Evolutionary conservation across 2,113 vertebrate species (phyloP).

Genomic region (Camelus dromedarius): DNA sequence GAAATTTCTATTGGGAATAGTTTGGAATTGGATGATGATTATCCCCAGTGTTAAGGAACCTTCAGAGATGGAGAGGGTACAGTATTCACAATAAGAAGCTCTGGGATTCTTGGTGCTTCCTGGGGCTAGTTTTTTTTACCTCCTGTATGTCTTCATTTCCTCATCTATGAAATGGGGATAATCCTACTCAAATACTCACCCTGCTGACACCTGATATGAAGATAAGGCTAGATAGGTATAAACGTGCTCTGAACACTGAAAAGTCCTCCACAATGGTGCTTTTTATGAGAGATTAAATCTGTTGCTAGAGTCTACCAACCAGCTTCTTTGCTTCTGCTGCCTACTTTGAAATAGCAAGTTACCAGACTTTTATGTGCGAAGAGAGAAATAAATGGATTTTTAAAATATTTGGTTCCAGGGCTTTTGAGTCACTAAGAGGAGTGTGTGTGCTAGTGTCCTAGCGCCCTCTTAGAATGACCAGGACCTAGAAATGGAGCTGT

Average conservation of each 20-base stretch:
- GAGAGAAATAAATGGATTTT: conserved; percentile 66
- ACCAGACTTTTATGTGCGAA: conserved; percentile 1
- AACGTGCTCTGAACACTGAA: not conserved
- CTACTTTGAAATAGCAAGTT: conserved; percentile 57
- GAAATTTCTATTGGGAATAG: not conserved
- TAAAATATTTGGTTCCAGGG: conserved; percentile 43
- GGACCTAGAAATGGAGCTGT: not conserved
- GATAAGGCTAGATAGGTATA: not conserved
- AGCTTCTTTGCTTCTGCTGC: conserved; percentile 51
- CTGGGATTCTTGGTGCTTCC: not conserved
- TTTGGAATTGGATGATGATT: not conserved
- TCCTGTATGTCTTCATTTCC: not conserved
- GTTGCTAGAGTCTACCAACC: not conserved
- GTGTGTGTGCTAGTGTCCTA: not conserved
- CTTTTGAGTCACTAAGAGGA: conserved; percentile 28
- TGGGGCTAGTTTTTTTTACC: not conserved
- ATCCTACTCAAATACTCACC: too few relatives aligned
- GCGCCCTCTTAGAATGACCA: not conserved
- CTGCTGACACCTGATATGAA: not conserved
- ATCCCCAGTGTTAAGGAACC: not conserved
- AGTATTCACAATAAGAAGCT: not conserved
- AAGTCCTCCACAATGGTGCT: not conserved
- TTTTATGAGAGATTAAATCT: not conserved
- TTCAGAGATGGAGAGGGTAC: not conserved
- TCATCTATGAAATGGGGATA: not conserved